Conservation (phyloP, 2,797 vertebrate species). For the Garrulus glandarius region DNA sequence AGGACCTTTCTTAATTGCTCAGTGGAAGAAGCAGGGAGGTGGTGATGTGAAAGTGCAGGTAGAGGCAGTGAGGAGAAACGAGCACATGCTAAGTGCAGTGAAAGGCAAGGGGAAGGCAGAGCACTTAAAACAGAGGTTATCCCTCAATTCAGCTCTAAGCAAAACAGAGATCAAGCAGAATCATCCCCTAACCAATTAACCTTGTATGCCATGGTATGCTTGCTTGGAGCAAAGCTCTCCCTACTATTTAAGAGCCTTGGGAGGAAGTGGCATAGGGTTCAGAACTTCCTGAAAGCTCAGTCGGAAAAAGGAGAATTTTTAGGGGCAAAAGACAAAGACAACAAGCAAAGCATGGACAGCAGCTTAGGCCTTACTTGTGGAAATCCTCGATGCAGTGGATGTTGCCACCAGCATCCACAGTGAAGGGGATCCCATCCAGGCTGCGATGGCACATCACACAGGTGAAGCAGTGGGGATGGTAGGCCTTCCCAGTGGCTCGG, state of each 20-base stretch:
- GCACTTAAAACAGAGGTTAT: not conserved
- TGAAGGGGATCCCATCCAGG: conserved; percentile 96
- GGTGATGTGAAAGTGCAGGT: not conserved
- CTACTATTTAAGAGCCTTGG: not conserved
- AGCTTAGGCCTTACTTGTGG: conserved; percentile 85
- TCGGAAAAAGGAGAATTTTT: not conserved
- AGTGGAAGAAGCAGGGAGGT: not conserved
- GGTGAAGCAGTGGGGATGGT: conserved; percentile 98
- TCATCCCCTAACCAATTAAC: not conserved
- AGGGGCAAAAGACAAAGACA: not conserved
- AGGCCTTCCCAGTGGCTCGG: conserved; percentile 93
- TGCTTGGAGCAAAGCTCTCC: not conserved
- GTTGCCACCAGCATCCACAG: conserved; percentile 92
- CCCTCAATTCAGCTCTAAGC: not conserved
- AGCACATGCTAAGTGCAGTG: not conserved
- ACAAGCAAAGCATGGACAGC: not conserved
- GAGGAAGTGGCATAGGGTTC: not conserved
- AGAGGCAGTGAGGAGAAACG: not conserved
- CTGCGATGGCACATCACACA: conserved; percentile 95
- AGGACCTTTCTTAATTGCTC: conserved; percentile 25
- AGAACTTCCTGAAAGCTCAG: not conserved
- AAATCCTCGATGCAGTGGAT: conserved; percentile 99
- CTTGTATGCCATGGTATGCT: not conserved
- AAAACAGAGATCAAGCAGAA: not conserved
- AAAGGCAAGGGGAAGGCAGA: not conserved